Conservation (phyloP, 2,113 vertebrate genomes). For the Hiodon alosoides region DNA sequence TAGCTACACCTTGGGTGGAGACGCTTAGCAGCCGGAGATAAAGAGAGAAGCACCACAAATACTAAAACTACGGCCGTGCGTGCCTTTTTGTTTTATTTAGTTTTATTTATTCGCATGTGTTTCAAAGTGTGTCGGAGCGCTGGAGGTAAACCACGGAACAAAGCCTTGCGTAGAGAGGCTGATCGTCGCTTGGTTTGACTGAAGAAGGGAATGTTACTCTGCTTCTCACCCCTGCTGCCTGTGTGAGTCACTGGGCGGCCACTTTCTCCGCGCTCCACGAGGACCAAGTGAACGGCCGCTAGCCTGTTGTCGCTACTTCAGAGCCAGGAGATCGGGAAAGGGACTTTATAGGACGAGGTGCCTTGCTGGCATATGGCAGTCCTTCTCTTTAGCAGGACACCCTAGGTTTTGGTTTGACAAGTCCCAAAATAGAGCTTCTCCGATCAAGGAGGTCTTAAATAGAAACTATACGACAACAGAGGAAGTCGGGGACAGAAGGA, state of each 20-base stretch:
- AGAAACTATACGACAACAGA: not conserved
- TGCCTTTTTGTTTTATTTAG: no score
- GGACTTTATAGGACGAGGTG: not conserved
- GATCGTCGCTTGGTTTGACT: no score
- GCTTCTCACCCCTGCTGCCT: no score
- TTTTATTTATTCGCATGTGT: not conserved
- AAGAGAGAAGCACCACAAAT: no score
- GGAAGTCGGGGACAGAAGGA: not conserved
- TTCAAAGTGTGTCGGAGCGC: not conserved
- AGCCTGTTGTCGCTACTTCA: not conserved
- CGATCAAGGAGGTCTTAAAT: slow-evolving; percentile 7
- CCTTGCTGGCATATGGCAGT: not conserved
- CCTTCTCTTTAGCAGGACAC: not conserved
- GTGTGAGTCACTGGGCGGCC: no score
- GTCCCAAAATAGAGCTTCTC: not conserved
- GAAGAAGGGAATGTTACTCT: no score
- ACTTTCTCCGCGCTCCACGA: not conserved
- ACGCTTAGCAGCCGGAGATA: not conserved
- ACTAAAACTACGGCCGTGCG: no score
- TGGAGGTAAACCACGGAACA: not conserved
- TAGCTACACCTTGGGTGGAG: not conserved
- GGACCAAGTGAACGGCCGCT: not conserved
- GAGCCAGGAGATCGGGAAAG: not conserved
- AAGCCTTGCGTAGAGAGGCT: not conserved
- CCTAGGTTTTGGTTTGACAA: not conserved